Conservation (phyloP, 2,888 invertebrate genomes). For the Xestia xanthographa region DNA sequence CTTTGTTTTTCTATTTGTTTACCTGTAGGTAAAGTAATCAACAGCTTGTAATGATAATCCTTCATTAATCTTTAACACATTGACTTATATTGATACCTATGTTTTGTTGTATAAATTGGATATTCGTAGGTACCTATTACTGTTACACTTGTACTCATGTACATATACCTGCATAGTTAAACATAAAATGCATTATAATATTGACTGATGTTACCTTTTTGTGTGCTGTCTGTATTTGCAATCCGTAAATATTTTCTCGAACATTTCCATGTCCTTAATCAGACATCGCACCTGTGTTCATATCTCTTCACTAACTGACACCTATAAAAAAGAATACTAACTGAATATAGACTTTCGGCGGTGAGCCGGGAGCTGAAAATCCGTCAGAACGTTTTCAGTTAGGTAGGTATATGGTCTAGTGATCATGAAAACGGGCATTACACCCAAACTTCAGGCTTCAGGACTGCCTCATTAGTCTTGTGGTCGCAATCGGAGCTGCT, state of each 20-base stretch:
- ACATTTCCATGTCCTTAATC: constrained; percentile 8
- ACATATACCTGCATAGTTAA: background rate
- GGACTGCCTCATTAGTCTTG: background rate
- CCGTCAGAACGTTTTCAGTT: background rate
- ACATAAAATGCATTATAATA: background rate
- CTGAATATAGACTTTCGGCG: background rate
- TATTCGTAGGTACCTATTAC: background rate
- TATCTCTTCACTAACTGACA: background rate
- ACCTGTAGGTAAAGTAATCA: constrained; percentile 21
- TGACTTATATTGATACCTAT: constrained; percentile 41
- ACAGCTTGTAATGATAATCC: constrained; percentile 12
- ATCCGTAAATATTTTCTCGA: background rate
- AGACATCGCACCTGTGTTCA: background rate
- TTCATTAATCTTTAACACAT: constrained; percentile 39
- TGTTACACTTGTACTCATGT: background rate
- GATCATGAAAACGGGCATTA: background rate
- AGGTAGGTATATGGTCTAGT: background rate
- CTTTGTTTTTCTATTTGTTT: constrained; percentile 31
- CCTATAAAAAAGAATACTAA: background rate
- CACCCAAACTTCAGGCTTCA: background rate
- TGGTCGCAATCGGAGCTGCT: background rate
- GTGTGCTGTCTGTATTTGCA: constrained; percentile 7
- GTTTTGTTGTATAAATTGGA: background rate
- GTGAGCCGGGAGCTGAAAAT: background rate
- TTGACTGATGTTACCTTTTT: constrained; percentile 4